Percentiles rank a stretch among this genome's conserved stretches.
Evolutionary conservation across 1,140 invertebrate species (phyloP).

Genomic region (Drosophila arizonae): DNA sequence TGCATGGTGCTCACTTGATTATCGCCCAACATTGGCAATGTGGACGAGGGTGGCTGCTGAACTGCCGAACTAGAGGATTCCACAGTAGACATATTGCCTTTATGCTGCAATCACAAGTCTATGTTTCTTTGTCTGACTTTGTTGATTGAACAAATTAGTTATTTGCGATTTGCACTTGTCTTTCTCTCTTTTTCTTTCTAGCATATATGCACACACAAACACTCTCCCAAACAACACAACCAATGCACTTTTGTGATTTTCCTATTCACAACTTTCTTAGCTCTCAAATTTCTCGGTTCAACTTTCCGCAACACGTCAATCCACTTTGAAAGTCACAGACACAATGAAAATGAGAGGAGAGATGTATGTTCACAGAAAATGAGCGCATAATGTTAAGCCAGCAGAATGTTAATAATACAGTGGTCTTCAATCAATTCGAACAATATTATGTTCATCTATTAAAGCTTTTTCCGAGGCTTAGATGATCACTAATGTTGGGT

Average conservation of each 20-base stretch:
- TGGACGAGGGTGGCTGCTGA: slow-evolving; percentile 71
- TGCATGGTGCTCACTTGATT: slow-evolving; percentile 60
- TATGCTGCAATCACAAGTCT: slow-evolving; percentile 6
- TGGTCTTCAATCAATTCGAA: background rate
- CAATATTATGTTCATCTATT: no score
- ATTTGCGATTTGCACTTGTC: slow-evolving; percentile 23
- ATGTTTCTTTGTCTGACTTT: background rate
- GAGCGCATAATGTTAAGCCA: slow-evolving; percentile 36
- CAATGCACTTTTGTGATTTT: slow-evolving; percentile 46
- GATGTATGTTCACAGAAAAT: background rate
- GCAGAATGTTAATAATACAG: slow-evolving; percentile 17
- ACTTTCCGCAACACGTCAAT: slow-evolving; percentile 22
- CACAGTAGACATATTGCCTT: slow-evolving; percentile 69
- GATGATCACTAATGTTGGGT: no score
- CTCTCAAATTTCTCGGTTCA: slow-evolving; percentile 27
- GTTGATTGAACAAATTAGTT: slow-evolving; percentile 22
- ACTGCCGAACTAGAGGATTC: slow-evolving; percentile 76
- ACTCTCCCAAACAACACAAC: slow-evolving; percentile 24
- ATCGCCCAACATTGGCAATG: slow-evolving; percentile 59
- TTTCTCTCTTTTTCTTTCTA: slow-evolving; percentile 3
- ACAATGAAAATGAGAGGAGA: slow-evolving; percentile 27
- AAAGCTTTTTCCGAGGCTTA: no score
- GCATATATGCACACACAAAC: slow-evolving; percentile 16
- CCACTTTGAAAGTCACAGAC: slow-evolving; percentile 29
- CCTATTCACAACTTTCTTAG: slow-evolving; percentile 49